Percentiles rank a stretch among this genome's conserved stretches.
Conservation (phyloP, 2,113 vertebrate species). For the Laterallus jamaicensis region DNA sequence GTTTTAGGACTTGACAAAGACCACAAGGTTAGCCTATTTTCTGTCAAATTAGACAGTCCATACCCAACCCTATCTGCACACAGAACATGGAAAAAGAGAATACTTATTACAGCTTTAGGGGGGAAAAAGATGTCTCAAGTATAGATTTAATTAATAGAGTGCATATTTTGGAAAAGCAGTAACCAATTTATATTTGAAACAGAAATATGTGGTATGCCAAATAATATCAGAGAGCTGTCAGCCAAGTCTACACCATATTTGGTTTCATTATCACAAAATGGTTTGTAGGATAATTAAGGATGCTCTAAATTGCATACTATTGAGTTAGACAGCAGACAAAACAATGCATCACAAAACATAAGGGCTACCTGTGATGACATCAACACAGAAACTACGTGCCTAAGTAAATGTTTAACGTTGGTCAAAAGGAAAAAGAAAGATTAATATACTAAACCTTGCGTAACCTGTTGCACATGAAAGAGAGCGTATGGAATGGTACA, state of each 20-base stretch:
- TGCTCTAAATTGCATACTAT: slow-evolving; percentile 39
- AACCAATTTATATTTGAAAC: slow-evolving; percentile 41
- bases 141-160: slow-evolving; percentile 47
- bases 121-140: neutral
- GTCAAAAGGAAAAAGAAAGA: neutral
- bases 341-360: slow-evolving; percentile 1
- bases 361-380: slow-evolving; percentile 29
- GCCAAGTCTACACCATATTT: slow-evolving; percentile 44
- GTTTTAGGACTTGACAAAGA: slow-evolving; percentile 27
- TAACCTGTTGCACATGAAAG: slow-evolving; percentile 50
- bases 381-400: neutral
- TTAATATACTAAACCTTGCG: neutral
- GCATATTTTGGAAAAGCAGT: slow-evolving; percentile 35
- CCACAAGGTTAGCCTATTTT: slow-evolving; percentile 20
- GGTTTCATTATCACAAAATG: slow-evolving; percentile 46
- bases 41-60: neutral
- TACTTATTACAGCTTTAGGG: neutral
- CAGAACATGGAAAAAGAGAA: neutral
- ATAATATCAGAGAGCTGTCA: slow-evolving; percentile 24
- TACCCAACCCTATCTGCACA: neutral
- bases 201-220: slow-evolving; percentile 42
- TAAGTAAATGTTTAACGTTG: neutral
- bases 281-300: slow-evolving; percentile 48
- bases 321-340: slow-evolving; percentile 41
- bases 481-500: neutral